Base-by-base conservation (phyloP, 2,888 invertebrate genomes). In the Drosophila neotestacea region DNA sequence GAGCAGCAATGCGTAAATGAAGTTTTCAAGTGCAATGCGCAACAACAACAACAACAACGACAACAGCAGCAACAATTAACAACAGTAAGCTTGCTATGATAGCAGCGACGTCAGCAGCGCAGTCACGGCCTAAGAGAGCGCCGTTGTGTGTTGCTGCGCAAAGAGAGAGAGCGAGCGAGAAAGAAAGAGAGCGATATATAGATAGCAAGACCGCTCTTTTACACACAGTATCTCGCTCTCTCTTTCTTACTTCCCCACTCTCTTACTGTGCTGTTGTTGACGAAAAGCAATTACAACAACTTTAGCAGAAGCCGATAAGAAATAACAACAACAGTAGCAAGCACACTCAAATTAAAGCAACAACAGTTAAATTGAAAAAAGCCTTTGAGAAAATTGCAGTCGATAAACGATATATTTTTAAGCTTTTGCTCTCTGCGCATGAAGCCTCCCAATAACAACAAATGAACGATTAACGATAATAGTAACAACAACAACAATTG, bases 21-120 rank as follows among this genome's bases (percentile, higher is more conserved):
- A 73, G 84, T 77, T 83, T 83, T 85, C 84, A 88, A 88, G 88
- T 85, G 86, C 88, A 84, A 50, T 82, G 85, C 88, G 73, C 82
- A 79, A 71, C 64, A 77, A 77, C 51, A 74, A 71, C 36, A 80
- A 59, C 32, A 68, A 46, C 34, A 55, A 54, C 50, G 73, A 55
- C 55, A 63, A 47, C 27, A 68, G 39, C 22, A 55, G 28, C 69
- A 67, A 39, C 62, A 64, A 50, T 60, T 38, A 77, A 67, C 50
- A 69, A 52, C 30, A 64, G 48, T n/a, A 52, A 65, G 42, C 60
- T 64, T 27, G 41, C 54, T 56, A 56, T 58, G 60, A 71, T 41
- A 63, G 77, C 48, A 42, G 51, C 48, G 39, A 36, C 66, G 60
- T n/a, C 22, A 60, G 67, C 79, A 69, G 64, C 66, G 65, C 73